Evolutionary conservation across 2,113 vertebrate genomes (phyloP).

Genomic region (Cololabis saira): DNA sequence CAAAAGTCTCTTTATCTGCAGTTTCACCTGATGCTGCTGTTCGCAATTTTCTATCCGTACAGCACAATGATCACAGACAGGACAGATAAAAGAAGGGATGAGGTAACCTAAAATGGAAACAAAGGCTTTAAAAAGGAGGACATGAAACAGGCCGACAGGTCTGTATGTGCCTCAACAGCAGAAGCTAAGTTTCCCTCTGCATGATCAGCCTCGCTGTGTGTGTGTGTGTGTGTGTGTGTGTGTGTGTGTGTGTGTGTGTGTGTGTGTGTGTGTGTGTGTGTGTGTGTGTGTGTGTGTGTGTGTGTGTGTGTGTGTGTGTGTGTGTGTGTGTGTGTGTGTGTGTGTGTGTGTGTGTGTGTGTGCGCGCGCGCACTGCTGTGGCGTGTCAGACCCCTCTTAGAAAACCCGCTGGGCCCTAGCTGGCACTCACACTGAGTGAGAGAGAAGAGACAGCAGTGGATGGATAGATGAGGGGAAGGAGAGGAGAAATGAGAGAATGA

Average conservation of each 20-base stretch:
- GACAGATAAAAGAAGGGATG: too few species aligned
- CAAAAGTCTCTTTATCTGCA: background rate
- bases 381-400: conserved; percentile 70
- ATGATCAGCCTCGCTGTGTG: conserved; percentile 32
- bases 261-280: conserved; percentile 4
- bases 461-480: conserved; percentile 25
- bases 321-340: conserved; percentile 15
- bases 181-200: conserved; percentile 31
- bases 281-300: conserved; percentile 16
- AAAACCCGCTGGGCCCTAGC: conserved; percentile 69
- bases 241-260: conserved; percentile 13
- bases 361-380: conserved; percentile 25
- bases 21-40: background rate
- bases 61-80: too few species aligned
- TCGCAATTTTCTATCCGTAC: too few species aligned
- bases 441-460: conserved; percentile 51
- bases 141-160: conserved; percentile 6
- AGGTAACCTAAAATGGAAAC: conserved; percentile 20
- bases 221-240: conserved; percentile 1
- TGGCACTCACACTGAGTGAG: conserved; percentile 66
- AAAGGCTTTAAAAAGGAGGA: conserved; percentile 19
- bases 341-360: conserved; percentile 8
- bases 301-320: conserved; percentile 4
- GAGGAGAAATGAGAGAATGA: conserved; percentile 37
- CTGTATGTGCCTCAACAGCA: too few species aligned